Base-by-base conservation (phyloP, 2,888 invertebrate genomes). In the Minunthozetes semirufus region DNA sequence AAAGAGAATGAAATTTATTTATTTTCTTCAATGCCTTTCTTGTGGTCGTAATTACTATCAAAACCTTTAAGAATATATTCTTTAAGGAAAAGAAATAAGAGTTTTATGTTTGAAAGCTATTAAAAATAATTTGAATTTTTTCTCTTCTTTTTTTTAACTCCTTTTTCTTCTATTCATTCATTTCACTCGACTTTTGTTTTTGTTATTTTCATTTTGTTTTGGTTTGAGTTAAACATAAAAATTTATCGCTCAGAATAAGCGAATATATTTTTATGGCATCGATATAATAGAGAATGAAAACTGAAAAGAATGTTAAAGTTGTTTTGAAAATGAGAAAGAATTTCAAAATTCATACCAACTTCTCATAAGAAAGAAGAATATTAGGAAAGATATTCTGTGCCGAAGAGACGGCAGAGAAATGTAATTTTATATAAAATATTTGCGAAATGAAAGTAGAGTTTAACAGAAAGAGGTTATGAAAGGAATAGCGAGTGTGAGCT, bases 21-120 rank as follows among this genome's bases (percentile, higher is more conserved):
- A n/a, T n/a, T 50, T 50, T 50, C 19, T 50, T 50, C 50, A 25
- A 4, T 59, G 19, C 59, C 1, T 8, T 59, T n/a, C n/a, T n/a
- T 59, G 59, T 29, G 59, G 59, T 59, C 56, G 59, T 59, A 59
- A 59, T 59, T 59, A 29, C 59, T 33, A 22, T 63, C 42, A 42
- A 42, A 42, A 42, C 4, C 9, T 8, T 56, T 2, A 56, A 25
- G 22, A 56, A 56, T 56, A 56, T 50, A 50, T 56, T 56, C 13
- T 22, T 17, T 63, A 1, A 17, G 19, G 1, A 8, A 27, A 63
- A 63, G 25, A 27, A 63, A 63, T 27, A 33, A 56, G 22, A 56
- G 13, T 56, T 56, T 56, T 63, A 63, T 22, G 59, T 59, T 63
- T 27, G 27, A 63, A 33, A 17, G 38, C 33, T 63, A 63, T 63